phyloP scores from a whole-genome alignment of 2,113 vertebrate genomes.

The Nibea albiflora region DNA sequence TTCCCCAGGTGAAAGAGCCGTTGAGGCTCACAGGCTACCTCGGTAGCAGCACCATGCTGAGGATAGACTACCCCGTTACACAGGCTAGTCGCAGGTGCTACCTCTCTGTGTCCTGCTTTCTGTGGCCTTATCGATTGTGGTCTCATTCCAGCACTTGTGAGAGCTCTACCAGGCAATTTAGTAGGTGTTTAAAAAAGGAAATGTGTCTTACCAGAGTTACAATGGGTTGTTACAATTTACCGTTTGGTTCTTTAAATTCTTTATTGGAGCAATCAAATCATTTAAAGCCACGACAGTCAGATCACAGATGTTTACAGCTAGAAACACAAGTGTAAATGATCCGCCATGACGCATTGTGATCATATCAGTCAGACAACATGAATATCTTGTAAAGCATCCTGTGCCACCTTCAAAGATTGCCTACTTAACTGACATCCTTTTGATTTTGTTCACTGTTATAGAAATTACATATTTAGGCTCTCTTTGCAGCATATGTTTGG shows the following conservation, averaged over 20 bases:
- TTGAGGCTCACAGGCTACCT: constrained; percentile 37
- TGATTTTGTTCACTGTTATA: too few species aligned
- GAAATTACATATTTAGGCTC: too few species aligned
- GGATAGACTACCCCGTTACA: constrained; percentile 46
- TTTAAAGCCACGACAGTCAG: background rate
- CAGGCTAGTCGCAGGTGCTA: constrained; percentile 52
- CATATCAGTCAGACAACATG: too few species aligned
- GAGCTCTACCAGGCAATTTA: constrained; percentile 50
- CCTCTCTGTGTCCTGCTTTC: constrained; percentile 54
- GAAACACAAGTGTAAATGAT: too few species aligned
- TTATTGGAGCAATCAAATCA: background rate
- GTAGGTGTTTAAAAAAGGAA: constrained; percentile 29
- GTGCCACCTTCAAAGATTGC: too few species aligned
- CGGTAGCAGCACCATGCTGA: constrained; percentile 43
- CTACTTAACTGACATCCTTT: too few species aligned
- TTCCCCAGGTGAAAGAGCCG: constrained; percentile 47
- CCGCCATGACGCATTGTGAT: too few species aligned
- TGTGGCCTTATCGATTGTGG: constrained; percentile 54
- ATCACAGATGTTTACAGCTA: too few species aligned
- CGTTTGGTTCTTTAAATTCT: constrained; percentile 15
- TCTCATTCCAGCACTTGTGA: constrained; percentile 53
- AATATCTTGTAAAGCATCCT: too few species aligned
- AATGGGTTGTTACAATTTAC: background rate
- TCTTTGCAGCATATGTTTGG: too few species aligned
- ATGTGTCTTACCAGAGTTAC: background rate